Conservation (phyloP, 2,888 invertebrate genomes). For the Oasisia sp. region DNA sequence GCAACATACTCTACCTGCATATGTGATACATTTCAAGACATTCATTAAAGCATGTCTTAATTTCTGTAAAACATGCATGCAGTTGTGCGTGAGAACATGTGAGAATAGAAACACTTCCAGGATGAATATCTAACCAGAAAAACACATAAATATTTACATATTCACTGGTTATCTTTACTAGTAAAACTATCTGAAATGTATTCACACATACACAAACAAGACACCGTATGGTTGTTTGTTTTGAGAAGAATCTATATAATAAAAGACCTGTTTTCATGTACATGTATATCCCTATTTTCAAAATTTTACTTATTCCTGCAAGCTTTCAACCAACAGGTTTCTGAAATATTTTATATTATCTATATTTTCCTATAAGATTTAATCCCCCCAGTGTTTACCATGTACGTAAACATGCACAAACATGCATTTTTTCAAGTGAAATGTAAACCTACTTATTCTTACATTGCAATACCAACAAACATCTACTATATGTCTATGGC, state of each 20-base stretch:
- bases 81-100: neutral
- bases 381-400: neutral
- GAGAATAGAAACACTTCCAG: neutral
- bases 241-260: slow-evolving; percentile 17
- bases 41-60: neutral
- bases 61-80: neutral
- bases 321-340: neutral
- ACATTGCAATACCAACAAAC: neutral
- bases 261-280: neutral
- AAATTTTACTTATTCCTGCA: neutral
- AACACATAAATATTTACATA: neutral
- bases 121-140: too few relatives aligned
- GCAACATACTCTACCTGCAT: too few relatives aligned
- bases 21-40: too few relatives aligned
- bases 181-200: neutral
- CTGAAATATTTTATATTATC: neutral
- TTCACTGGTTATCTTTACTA: neutral
- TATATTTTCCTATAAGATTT: slow-evolving; percentile 6
- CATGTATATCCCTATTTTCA: neutral
- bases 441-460: neutral
- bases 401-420: neutral
- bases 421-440: neutral
- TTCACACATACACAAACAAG: neutral
- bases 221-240: neutral
- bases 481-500: neutral